phyloP scores from a whole-genome alignment of 2,797 vertebrate genomes.

The Heliangelus exortis region DNA sequence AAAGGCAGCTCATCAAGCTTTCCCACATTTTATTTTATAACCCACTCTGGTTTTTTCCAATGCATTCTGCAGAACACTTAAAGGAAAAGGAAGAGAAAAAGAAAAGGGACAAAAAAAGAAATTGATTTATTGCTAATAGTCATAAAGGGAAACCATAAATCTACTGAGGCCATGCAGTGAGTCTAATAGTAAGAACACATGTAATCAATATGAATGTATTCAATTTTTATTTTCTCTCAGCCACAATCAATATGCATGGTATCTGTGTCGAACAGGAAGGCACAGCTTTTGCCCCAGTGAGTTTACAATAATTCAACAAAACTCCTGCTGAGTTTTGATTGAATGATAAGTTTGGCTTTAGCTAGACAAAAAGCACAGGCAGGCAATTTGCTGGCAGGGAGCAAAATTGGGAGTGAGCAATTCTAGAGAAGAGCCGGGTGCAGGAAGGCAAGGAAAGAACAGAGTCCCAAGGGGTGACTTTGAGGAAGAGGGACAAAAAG shows the following conservation, averaged over 20 bases:
- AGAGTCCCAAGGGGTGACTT: background rate
- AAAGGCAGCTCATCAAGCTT: conserved; percentile 30
- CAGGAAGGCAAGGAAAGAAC: background rate
- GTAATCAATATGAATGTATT: conserved; percentile 64
- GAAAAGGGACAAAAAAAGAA: background rate
- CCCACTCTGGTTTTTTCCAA: background rate
- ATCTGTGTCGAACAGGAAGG: conserved; percentile 21
- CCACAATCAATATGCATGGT: conserved; percentile 30
- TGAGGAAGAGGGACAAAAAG: background rate
- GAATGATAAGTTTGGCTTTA: conserved; percentile 11
- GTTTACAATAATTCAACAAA: conserved; percentile 52
- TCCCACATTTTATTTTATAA: background rate
- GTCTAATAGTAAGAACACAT: conserved; percentile 41
- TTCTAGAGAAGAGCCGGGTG: background rate
- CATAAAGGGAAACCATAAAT: conserved; percentile 50
- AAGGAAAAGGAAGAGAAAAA: background rate
- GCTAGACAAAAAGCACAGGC: background rate
- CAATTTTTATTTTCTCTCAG: conserved; percentile 57
- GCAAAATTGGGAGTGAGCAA: background rate
- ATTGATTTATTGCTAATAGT: conserved; percentile 37
- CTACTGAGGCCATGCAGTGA: background rate
- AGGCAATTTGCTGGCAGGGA: background rate
- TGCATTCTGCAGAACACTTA: background rate
- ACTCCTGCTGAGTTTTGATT: conserved; percentile 47
- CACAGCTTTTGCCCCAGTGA: conserved; percentile 36